Evolutionary conservation across 2,797 vertebrate species (phyloP).

Genomic region (Pipistrellus pygmaeus): DNA sequence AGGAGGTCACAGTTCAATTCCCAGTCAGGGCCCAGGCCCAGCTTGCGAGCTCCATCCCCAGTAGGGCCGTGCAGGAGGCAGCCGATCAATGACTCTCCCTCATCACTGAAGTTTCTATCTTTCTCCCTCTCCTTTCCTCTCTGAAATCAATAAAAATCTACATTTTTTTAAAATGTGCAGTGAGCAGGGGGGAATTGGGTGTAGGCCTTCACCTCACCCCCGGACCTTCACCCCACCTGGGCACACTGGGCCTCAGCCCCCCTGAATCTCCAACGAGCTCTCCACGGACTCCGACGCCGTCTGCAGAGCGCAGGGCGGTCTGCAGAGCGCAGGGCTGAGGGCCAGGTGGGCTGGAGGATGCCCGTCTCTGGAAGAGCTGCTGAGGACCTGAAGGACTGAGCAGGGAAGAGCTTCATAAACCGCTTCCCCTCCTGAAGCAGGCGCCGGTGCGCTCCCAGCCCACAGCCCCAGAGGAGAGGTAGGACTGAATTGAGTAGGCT

Average conservation of each 20-base stretch:
- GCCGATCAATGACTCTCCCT: too few relatives aligned
- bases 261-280: not conserved
- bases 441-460: not conserved
- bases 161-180: rapidly evolving
- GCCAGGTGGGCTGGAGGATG: too few relatives aligned
- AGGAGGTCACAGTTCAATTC: too few relatives aligned
- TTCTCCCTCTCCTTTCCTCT: too few relatives aligned
- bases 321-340: not conserved
- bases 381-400: too few relatives aligned
- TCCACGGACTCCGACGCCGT: not conserved
- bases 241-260: too few relatives aligned
- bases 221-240: rapidly evolving
- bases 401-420: not conserved
- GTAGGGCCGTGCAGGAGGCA: too few relatives aligned
- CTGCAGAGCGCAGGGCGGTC: not conserved
- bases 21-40: too few relatives aligned
- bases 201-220: not conserved
- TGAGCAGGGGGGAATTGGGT: not conserved
- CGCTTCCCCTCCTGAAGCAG: not conserved
- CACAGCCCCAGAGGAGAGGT: not conserved
- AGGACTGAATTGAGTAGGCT: not conserved
- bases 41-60: too few relatives aligned
- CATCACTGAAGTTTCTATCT: too few relatives aligned
- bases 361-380: not conserved
- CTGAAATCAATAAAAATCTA: too few relatives aligned